These are phyloP conservation scores for Brachyrhaphis roseni DNA, from an alignment of 2,797 vertebrate genomes.

Conservation along the genomic window DNA sequence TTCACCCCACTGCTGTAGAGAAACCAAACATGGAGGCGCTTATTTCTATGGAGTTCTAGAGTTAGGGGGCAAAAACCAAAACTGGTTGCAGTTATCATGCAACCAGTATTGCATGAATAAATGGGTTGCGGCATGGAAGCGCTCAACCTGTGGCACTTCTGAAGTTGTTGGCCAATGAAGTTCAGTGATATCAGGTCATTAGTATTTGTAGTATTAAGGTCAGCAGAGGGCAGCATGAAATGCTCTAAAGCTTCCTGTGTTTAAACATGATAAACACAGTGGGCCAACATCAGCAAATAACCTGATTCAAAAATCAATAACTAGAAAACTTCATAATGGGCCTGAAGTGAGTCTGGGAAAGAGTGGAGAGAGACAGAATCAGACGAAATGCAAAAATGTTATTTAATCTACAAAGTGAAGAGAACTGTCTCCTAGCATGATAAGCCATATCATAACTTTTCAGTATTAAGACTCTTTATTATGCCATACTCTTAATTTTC, in stretches of 20 bases:
- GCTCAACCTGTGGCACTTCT: too few species aligned
- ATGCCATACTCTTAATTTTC: neutral
- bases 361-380: too few species aligned
- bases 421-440: neutral
- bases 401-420: neutral
- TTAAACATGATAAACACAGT: neutral
- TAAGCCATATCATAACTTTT: neutral
- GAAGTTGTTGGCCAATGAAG: neutral
- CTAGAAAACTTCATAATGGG: neutral
- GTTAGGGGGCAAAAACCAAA: neutral
- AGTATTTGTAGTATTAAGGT: neutral
- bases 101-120: too few species aligned
- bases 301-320: neutral
- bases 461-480: neutral
- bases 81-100: neutral
- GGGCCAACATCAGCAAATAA: neutral
- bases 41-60: neutral
- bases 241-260: neutral
- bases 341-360: neutral
- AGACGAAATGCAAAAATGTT: neutral
- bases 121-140: too few species aligned
- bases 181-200: neutral
- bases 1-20: constrained; percentile 87
- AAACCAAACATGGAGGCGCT: neutral
- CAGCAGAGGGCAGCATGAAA: neutral